Base-by-base conservation (phyloP, 2,797 vertebrate species). In the Zenarchopterus dispar region DNA sequence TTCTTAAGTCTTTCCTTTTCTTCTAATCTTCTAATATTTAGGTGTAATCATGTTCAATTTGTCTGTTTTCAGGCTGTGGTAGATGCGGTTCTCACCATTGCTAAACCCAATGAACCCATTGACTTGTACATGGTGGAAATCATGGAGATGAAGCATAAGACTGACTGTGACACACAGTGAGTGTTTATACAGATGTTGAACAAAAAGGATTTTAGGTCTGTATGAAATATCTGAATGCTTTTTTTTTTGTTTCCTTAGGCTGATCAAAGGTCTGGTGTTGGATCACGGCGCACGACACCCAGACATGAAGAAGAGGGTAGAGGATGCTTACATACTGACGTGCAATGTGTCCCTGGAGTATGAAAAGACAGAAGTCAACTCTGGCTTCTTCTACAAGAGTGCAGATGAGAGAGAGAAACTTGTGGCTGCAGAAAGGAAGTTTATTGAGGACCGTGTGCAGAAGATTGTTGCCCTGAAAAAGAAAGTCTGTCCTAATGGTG, bases 71-170 rank as follows among this genome's bases (percentile, higher is more conserved):
- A 99, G 98, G 98, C 97, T 73, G 96, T 99, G 0, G 97, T 99
- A 6, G 97, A 99, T 70, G 96, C 97, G 66, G 92, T 99, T 55
- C 70, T 99, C 79, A 91, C 97, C 21, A 95, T 99, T 47, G 89
- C 85, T 36, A 95, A 94, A 78, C 93, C 94, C 44, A 93, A 92
- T 19, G 97, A 99, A 67, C 92, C 96, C 51, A 96, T 97, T 18
- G 97, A 99, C 78, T 93, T 99, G 36, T 97, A 92, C 91, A 99
- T 99, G 97, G 95, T 99, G 77, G 98, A 99, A 80, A 98, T 98
- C 54, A 98, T 99, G 96, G 97, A 99, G 86, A 99, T 99, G 98
- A 99, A 95, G 67, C 98, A 99, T 82, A 99, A 98, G 89, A 97
- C 95, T 0, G 98, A 98, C 82, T 96, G 96, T 0, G 97, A 99